A percentile compares a stretch with the other conserved stretches of the same genome.
Conservation (phyloP, 2,888 invertebrate genomes). For the Lissocephala sabroskyi region DNA sequence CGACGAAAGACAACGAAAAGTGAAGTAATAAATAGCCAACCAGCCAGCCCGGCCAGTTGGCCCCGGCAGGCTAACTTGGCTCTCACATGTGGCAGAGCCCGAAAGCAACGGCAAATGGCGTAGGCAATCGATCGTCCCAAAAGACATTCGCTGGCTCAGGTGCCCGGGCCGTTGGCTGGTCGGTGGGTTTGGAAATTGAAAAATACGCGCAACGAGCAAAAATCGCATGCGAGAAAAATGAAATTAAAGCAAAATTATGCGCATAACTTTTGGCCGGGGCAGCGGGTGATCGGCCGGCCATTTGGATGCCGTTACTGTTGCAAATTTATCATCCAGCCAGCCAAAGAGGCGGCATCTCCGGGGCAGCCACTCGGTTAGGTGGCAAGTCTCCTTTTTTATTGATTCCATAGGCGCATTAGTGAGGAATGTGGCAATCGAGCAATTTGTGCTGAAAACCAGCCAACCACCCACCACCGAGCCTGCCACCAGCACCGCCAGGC, state of each 20-base stretch:
- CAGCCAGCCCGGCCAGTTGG: constrained; percentile 5
- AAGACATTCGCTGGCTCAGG: constrained; percentile 16
- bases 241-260: constrained; percentile 64
- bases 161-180: constrained; percentile 32
- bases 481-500: too few species aligned
- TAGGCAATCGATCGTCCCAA: constrained; percentile 5
- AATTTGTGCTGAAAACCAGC: not conserved
- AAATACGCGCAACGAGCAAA: constrained; percentile 39
- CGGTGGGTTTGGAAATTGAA: constrained; percentile 44
- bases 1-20: constrained; percentile 8
- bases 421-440: constrained; percentile 26
- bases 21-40: constrained; percentile 58
- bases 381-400: constrained; percentile 43
- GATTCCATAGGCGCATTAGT: constrained; percentile 57
- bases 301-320: constrained; percentile 1
- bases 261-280: constrained; percentile 42
- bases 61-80: not conserved
- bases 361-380: too few species aligned
- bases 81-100: constrained; percentile 3
- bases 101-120: constrained; percentile 5
- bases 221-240: constrained; percentile 60
- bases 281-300: constrained; percentile 12
- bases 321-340: constrained; percentile 2
- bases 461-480: too few species aligned
- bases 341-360: too few species aligned